Evolutionary conservation across 1,140 invertebrate species (phyloP).

Genomic region (Neodiprion virginianus): DNA sequence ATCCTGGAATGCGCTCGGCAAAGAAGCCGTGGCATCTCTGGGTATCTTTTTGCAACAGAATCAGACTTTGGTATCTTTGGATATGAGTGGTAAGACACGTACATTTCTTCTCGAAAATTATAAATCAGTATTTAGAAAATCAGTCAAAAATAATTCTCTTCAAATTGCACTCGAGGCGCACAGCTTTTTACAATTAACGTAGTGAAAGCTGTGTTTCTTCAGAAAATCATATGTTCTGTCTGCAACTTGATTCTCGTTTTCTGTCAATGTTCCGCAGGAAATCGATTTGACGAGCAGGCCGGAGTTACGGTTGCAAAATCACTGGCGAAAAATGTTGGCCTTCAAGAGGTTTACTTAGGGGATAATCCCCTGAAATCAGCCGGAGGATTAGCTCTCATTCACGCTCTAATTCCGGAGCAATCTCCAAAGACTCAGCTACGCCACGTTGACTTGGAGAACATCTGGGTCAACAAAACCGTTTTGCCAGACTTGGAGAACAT

Average conservation of each 20-base stretch:
- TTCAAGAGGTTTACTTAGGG: slow-evolving; percentile 43
- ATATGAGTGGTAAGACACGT: slow-evolving; percentile 42
- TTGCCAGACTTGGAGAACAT: slow-evolving; percentile 43
- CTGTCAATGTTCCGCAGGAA: slow-evolving; percentile 35
- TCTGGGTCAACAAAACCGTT: slow-evolving; percentile 52
- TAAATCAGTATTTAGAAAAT: background rate
- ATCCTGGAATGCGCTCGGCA: slow-evolving; percentile 53
- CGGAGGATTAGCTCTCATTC: slow-evolving; percentile 41
- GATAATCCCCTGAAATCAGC: slow-evolving; percentile 46
- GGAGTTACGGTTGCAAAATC: slow-evolving; percentile 36
- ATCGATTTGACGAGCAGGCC: slow-evolving; percentile 42
- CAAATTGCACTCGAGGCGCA: background rate
- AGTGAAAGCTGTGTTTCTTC: no score
- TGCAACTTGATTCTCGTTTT: background rate
- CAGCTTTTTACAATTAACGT: background rate
- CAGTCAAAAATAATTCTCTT: background rate
- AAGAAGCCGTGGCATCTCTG: slow-evolving; percentile 34
- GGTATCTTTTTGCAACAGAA: slow-evolving; percentile 31
- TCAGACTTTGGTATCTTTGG: slow-evolving; percentile 33
- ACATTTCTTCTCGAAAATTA: background rate
- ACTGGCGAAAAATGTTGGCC: slow-evolving; percentile 40
- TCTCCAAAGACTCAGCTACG: slow-evolving; percentile 35
- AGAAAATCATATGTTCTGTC: no score
- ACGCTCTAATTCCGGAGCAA: slow-evolving; percentile 26
- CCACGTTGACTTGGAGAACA: slow-evolving; percentile 54